phyloP scores from a whole-genome alignment of 2,113 vertebrate genomes.

The Pelecanus crispus region DNA sequence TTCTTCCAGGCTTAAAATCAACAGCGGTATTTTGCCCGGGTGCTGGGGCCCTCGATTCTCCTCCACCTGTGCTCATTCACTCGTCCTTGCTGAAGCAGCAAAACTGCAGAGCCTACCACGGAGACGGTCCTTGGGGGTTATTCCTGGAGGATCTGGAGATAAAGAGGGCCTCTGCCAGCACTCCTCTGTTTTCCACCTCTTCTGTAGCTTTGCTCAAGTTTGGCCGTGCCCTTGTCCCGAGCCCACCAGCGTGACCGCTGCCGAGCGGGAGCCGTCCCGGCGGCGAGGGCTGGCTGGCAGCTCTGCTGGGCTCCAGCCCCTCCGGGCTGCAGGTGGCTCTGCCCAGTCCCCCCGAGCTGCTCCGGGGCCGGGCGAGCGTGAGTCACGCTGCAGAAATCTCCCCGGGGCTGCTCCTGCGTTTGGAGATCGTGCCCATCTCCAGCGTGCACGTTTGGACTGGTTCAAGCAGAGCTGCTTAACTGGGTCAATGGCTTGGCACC shows the following conservation, averaged over 20 bases:
- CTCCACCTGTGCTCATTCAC: too few relatives aligned
- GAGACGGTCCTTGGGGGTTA: background rate
- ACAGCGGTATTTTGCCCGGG: too few relatives aligned
- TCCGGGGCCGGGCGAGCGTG: accelerated
- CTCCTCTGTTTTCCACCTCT: background rate
- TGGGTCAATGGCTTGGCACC: background rate
- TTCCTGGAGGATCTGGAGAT: background rate
- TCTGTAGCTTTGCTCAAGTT: background rate
- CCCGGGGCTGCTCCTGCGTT: background rate
- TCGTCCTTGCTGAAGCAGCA: background rate
- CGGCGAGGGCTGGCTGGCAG: background rate
- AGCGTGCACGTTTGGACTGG: background rate
- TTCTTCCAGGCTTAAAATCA: background rate
- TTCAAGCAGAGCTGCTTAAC: background rate
- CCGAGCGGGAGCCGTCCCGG: background rate
- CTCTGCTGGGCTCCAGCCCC: background rate
- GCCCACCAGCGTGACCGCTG: accelerated
- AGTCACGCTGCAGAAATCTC: background rate
- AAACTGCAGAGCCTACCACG: background rate
- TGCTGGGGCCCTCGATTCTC: background rate
- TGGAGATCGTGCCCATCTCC: background rate
- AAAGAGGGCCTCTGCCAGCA: background rate
- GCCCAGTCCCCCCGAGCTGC: background rate
- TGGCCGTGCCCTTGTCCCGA: background rate
- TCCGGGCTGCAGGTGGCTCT: background rate